Evolutionary conservation across 2,888 invertebrate species (phyloP), one percentile per base, ranked within the genome.

Genomic region (Deilephila elpenor): DNA sequence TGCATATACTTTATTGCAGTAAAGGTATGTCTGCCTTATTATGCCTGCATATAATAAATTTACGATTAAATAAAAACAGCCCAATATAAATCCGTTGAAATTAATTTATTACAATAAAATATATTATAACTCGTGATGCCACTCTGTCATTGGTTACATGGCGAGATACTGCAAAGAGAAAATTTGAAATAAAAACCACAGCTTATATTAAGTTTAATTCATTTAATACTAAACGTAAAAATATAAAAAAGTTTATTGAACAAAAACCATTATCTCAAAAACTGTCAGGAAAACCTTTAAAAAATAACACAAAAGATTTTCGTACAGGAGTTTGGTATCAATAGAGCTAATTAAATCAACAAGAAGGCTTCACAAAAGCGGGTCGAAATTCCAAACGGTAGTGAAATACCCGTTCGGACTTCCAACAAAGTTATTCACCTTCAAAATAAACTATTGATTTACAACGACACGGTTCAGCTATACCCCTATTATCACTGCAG

Each of bases 401-500:
- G 25, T 37, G n/a, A 59, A 71, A 71, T 59, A 59, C 56, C 56
- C 32, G 71, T 62, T 81, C 90, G 89, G 90, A 90, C 90, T 89
- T 90, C 88, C 83, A 83, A 83, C 83, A 79, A 86, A 87, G 44
- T 67, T 84, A 86, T 86, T 84, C 86, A 88, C 89, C 90, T 88
- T 89, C 85, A 86, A 87, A 88, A 86, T 86, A 84, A 80, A 87
- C 81, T 85, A 82, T 88, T 89, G 89, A 90, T 91, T 89, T 91
- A 91, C 87, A 89, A 82, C 89, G 90, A 85, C 86, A 90, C 84
- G 90, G 91, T 88, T 90, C 89, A 90, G 83, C 83, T 25, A 51
- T 67, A 86, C 88, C 88, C 85, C 87, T 87, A 87, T 89, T 88
- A 89, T 88, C 86, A 85, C 84, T 83, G 79, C 78, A 78, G 80